These are phyloP conservation scores for Opisthograptis luteolata DNA, from an alignment of 2,888 invertebrate genomes.

Conservation along the genomic window DNA sequence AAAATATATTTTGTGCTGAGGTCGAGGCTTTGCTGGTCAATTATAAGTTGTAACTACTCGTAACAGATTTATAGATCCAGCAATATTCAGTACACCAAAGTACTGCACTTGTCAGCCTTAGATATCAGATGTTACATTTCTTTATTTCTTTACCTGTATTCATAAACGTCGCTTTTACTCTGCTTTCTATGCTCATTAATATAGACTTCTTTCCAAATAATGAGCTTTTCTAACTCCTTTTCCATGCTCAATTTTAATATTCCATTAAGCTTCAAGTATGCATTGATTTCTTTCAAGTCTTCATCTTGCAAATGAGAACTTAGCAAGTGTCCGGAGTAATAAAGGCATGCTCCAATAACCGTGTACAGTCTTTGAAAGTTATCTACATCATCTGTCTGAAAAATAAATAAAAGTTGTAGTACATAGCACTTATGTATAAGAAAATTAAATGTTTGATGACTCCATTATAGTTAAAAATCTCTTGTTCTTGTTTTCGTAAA, in stretches of 20 bases:
- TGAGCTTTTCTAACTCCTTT: slow-evolving; percentile 88
- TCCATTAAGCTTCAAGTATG: slow-evolving; percentile 90
- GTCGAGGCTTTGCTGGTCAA: too few species aligned
- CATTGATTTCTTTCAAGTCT: slow-evolving; percentile 90
- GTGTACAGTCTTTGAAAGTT: slow-evolving; percentile 89
- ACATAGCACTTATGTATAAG: too few species aligned
- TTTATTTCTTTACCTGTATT: slow-evolving; percentile 64
- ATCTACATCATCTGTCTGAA: slow-evolving; percentile 90
- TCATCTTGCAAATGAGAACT: slow-evolving; percentile 90
- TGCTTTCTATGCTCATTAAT: slow-evolving; percentile 76
- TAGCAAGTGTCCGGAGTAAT: slow-evolving; percentile 88
- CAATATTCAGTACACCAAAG: too few species aligned
- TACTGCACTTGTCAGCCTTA: too few species aligned
- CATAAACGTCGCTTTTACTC: slow-evolving; percentile 58
- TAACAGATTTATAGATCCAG: too few species aligned
- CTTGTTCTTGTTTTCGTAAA: too few species aligned
- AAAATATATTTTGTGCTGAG: too few species aligned
- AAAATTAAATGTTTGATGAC: slow-evolving; percentile 2
- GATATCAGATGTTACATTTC: too few species aligned
- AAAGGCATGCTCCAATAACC: slow-evolving; percentile 86
- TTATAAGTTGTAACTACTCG: too few species aligned
- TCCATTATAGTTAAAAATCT: too few species aligned
- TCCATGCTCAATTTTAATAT: slow-evolving; percentile 87
- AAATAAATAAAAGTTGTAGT: slow-evolving; percentile 40
- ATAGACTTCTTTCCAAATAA: slow-evolving; percentile 91